phyloP scores from a whole-genome alignment of 2,888 invertebrate species.

The Blomia tropicalis region DNA sequence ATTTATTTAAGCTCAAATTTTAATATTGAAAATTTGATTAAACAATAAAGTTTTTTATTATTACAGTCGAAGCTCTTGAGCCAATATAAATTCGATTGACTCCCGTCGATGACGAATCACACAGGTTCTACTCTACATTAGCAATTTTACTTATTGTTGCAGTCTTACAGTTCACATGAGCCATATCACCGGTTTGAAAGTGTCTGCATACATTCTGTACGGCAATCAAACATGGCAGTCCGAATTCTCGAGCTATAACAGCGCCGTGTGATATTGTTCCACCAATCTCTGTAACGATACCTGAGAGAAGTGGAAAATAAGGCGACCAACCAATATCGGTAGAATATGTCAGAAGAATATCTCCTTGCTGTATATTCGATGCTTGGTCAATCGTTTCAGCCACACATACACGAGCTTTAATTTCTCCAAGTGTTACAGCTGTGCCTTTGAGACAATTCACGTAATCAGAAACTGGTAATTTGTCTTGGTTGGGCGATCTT shows the following conservation, averaged over 20 bases:
- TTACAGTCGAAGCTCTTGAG: no score
- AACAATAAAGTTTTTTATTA: no score
- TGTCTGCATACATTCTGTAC: constrained; percentile 46
- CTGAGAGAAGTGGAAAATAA: constrained; percentile 60
- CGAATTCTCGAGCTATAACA: constrained; percentile 65
- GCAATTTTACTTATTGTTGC: constrained; percentile 26
- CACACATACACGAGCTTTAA: constrained; percentile 16
- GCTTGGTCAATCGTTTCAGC: constrained; percentile 18
- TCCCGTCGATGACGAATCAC: no score
- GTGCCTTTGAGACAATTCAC: constrained; percentile 10
- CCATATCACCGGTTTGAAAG: constrained; percentile 28
- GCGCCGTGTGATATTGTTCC: constrained; percentile 68
- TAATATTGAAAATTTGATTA: no score
- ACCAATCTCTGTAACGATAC: constrained; percentile 64
- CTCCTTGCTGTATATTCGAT: constrained; percentile 39
- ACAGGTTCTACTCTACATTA: no score
- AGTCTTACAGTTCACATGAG: constrained; percentile 25
- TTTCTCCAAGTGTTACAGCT: constrained; percentile 17
- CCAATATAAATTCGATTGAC: no score
- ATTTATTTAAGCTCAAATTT: no score
- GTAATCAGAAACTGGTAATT: neutral
- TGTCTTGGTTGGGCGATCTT: neutral
- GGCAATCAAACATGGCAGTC: constrained; percentile 62
- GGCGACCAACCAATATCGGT: constrained; percentile 75
- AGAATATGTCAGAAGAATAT: constrained; percentile 55